Base-by-base conservation (phyloP, 2,797 vertebrate species). In the Rhynchonycteris naso region DNA sequence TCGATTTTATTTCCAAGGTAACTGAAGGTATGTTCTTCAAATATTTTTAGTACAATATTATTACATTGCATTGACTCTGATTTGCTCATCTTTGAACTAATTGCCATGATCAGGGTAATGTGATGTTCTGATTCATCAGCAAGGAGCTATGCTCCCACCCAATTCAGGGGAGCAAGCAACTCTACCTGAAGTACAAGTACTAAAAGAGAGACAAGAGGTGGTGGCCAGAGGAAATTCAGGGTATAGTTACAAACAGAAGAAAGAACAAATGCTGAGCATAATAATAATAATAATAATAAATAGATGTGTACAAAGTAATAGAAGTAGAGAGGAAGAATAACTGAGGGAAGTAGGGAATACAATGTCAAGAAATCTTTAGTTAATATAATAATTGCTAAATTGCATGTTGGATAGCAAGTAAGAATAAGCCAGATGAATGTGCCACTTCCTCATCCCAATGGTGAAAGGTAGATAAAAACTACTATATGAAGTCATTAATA, bases 31-130 rank as follows among this genome's bases (percentile, higher is more conserved):
- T n/a, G 69, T 76, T 84, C 56, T 78, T 78, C 28, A 50, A 75
- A 24, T 84, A 88, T n/a, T 24, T 43, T 33, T 38, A 66, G 18
- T n/a, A 19, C 33, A 58, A 61, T 7, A 15, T 59, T 43, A 56
- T 3, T 38, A 38, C 2, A 59, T 6, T 72, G 11, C 2, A 7
- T 43, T 75, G 12, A 6, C 3, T 92, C 38, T 84, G 13, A 54
- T 58, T 87, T 3, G 38, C 5, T 93, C 50, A 68, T 35, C 54
- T 78, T 82, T 91, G 52, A 95, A 63, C n/a, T 82, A 92, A 88
- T 5, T 72, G 7, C n/a, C 33, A 13, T 12, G 19, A 3, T 18
- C 11, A 54, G 11, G 72, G 4, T 1, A 78, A 78, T 47, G 4
- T 8, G 43, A 52, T 16, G 4, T 0, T 91, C 50, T 61, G 24